Conservation (phyloP, 2,797 vertebrate species). For the Alectoris magna region DNA sequence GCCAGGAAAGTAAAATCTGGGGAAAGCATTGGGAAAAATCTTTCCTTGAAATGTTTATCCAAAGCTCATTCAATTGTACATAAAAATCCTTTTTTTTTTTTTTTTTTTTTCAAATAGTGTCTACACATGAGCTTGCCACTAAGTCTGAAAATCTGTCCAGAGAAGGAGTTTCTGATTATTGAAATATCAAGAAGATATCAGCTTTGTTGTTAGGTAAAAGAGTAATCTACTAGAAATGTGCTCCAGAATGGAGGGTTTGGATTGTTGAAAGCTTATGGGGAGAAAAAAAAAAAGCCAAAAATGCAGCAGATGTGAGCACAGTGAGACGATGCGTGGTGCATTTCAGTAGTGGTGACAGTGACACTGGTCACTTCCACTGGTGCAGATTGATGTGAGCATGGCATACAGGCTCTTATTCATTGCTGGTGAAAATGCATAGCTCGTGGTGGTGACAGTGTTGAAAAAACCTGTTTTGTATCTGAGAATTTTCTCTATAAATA, state of each 20-base stretch:
- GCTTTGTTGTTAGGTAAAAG: background rate
- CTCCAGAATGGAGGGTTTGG: no score
- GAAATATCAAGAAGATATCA: background rate
- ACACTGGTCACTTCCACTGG: background rate
- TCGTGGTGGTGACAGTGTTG: background rate
- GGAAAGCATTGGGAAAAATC: background rate
- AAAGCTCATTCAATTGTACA: background rate
- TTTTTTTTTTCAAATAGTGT: no score
- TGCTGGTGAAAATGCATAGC: background rate
- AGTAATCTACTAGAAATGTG: background rate
- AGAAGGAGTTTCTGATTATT: no score
- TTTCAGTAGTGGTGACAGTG: no score
- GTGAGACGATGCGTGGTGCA: no score
- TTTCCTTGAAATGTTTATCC: background rate
- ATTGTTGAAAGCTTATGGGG: background rate
- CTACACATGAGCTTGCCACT: no score
- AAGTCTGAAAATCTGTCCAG: background rate
- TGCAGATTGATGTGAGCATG: background rate
- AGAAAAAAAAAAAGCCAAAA: no score
- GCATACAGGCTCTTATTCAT: no score
- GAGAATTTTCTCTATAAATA: background rate
- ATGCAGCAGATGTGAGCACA: no score
- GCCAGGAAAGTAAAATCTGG: background rate
- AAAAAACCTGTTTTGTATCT: background rate
- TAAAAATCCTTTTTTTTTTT: background rate